Evolutionary conservation across 1,140 invertebrate genomes (phyloP), one percentile per base, ranked within the genome.

Genomic region (Brachionus manjavacas): DNA sequence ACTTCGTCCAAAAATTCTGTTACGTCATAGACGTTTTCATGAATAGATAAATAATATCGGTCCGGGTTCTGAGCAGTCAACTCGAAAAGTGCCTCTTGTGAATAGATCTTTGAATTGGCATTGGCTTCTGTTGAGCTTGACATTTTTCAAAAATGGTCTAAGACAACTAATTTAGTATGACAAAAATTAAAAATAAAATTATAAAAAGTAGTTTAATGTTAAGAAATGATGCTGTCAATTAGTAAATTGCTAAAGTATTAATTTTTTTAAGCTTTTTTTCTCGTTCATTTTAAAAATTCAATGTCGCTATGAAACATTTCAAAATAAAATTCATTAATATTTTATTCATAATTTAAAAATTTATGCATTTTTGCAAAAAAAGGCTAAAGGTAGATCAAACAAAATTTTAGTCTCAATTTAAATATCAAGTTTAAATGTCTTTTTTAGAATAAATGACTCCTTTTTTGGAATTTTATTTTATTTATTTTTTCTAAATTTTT

Each of bases 1-100:
- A 80, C 81, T 35, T 83, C 81, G 28, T 84, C 83, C n/a, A 74
- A 46, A 46, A 74, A 84, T 74, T 84, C 41, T 6, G 83, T 84
- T 1, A 84, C 83, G 49, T 84, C 68, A 76, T 84, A 84, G 2
- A 84, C 72, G 28, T 84, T 74, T 55, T 76, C 66, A 78, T 84
- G 66, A 43, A 84, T 76, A 11, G 66, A 68, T 35, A 84, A 70
- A 16, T 49, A 84, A 52, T 20, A 70, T 41, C 20, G 41, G 12
- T 84, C 81, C 3, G 60, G 23, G 52, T 81, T 81, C 12, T 68
- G n/a, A 7, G 79, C 20, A 25, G 52, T 31, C 41, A 81, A 81
- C 20, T 81, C 52, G 11, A 81, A 43, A 12, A 81, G 12, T 4
- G 52, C 79, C 12, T 81, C 52, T 46, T 35, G 60, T 11, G 52